These are phyloP conservation scores for Chamaetylas fuelleborni DNA, from an alignment of 2,113 vertebrate genomes.

Conservation along the genomic window DNA sequence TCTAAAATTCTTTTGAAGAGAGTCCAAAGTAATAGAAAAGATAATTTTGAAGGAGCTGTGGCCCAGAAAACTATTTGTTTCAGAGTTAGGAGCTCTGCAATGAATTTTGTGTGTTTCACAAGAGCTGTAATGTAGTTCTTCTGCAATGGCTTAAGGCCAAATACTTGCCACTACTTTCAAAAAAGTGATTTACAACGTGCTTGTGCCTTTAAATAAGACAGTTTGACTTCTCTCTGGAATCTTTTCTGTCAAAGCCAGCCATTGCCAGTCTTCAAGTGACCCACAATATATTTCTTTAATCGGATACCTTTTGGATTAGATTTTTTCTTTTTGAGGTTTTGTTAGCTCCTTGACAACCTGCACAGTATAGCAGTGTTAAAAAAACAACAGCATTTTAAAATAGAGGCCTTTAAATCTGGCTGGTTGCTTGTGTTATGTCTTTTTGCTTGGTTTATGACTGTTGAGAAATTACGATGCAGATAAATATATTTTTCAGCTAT, in stretches of 20 bases:
- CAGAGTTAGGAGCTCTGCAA: neutral
- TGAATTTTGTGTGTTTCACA: neutral
- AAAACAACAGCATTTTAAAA: neutral
- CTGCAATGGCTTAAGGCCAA: neutral
- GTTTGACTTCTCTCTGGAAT: neutral
- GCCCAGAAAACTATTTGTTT: neutral
- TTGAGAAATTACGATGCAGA: neutral
- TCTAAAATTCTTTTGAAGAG: slow-evolving; percentile 22
- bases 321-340: neutral
- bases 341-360: slow-evolving; percentile 18
- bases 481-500: neutral
- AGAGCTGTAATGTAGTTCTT: neutral
- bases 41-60: neutral
- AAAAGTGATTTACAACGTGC: neutral
- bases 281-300: neutral
- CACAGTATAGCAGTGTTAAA: neutral
- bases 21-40: slow-evolving; percentile 11
- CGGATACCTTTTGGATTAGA: neutral
- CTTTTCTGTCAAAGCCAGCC: neutral
- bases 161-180: neutral
- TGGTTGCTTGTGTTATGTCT: neutral
- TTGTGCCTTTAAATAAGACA: slow-evolving; percentile 29
- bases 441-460: neutral
- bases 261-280: neutral
- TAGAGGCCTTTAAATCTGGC: slow-evolving; percentile 1